Percentiles rank a stretch among this genome's conserved stretches.
phyloP scores from a whole-genome alignment of 2,888 invertebrate species.

The Endotricha flammealis region DNA sequence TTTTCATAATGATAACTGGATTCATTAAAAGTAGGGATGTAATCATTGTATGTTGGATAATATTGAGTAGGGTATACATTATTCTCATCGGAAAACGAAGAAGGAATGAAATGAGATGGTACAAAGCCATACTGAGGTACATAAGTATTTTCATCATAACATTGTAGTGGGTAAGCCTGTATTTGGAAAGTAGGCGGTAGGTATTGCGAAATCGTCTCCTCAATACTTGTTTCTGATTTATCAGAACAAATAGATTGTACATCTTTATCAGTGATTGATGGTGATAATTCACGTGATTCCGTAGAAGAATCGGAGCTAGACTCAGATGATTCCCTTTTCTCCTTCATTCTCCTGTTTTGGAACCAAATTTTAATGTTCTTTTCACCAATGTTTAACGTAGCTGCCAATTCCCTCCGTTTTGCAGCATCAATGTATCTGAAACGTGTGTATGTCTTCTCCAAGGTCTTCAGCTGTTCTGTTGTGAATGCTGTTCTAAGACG shows the following conservation, averaged over 20 bases:
- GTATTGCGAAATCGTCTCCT: slow-evolving; percentile 1
- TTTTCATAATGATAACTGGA: slow-evolving; percentile 4
- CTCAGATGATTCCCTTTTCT: slow-evolving; percentile 74
- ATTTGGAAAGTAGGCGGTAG: slow-evolving; percentile 1
- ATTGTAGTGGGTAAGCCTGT: background rate
- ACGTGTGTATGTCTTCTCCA: slow-evolving; percentile 71
- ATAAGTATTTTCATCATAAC: background rate
- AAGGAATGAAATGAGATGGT: no score
- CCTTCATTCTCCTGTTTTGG: slow-evolving; percentile 88
- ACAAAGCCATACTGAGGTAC: no score
- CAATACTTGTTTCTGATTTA: background rate
- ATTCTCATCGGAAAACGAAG: slow-evolving; percentile 23
- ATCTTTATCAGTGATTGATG: slow-evolving; percentile 9
- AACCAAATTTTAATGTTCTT: slow-evolving; percentile 91
- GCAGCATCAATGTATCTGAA: slow-evolving; percentile 82
- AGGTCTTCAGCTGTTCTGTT: slow-evolving; percentile 81
- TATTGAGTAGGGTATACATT: slow-evolving; percentile 39
- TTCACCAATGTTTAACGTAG: slow-evolving; percentile 80
- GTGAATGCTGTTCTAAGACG: slow-evolving; percentile 86
- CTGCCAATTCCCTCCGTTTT: slow-evolving; percentile 81
- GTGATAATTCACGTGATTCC: slow-evolving; percentile 15
- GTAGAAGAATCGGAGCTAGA: slow-evolving; percentile 39
- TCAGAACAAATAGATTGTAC: background rate
- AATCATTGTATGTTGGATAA: slow-evolving; percentile 29
- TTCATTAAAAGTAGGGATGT: slow-evolving; percentile 10